Conservation (phyloP, 2,797 vertebrate genomes). For the Microctenopoma stevenorrisi region DNA sequence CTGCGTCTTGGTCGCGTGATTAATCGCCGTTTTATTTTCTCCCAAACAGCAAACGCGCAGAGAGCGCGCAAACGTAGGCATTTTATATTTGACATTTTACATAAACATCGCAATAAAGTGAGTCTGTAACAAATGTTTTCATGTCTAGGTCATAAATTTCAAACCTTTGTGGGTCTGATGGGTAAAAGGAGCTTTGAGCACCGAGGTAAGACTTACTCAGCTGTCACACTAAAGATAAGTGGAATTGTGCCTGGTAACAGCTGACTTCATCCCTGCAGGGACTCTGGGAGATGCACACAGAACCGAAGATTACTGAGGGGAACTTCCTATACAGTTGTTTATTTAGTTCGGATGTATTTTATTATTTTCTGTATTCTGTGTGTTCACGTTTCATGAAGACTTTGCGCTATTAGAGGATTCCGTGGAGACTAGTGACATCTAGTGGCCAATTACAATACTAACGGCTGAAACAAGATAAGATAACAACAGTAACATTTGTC, state of each 20-base stretch:
- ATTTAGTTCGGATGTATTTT: background rate
- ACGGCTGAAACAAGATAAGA: background rate
- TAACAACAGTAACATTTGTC: background rate
- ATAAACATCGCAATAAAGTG: too few relatives aligned
- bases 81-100: too few relatives aligned
- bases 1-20: background rate
- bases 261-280: conserved; percentile 43
- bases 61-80: conserved; percentile 69
- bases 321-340: too few relatives aligned
- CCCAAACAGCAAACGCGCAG: conserved; percentile 63
- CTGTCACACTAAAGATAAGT: accelerated
- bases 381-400: background rate
- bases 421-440: conserved; percentile 19
- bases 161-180: conserved; percentile 79
- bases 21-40: background rate
- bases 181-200: conserved; percentile 65
- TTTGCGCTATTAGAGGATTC: background rate
- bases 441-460: conserved; percentile 1
- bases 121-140: background rate
- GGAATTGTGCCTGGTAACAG: conserved; percentile 27
- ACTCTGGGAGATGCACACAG: conserved; percentile 19
- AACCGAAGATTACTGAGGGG: background rate
- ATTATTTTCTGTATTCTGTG: background rate
- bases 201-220: conserved; percentile 25
- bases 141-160: conserved; percentile 66